Conservation (phyloP, 2,888 invertebrate genomes). For the Sinodicranocentrus sp. region DNA sequence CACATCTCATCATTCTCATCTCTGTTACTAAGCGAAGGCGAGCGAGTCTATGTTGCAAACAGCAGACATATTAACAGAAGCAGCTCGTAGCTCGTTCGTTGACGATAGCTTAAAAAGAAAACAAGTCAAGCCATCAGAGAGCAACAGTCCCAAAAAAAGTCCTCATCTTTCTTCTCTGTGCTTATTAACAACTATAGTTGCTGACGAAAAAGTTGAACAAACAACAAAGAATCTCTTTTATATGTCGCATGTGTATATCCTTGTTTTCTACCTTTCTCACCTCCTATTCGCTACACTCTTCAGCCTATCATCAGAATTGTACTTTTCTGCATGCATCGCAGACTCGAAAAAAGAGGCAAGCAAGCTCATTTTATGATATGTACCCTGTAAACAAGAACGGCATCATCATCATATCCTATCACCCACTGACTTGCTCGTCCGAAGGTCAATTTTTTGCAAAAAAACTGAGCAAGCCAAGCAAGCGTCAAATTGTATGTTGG, state of each 20-base stretch:
- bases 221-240: not conserved
- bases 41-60: slow-evolving; percentile 50
- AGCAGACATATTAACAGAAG: not conserved
- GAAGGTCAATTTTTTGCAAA: slow-evolving; percentile 66
- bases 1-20: not conserved
- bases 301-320: not conserved
- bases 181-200: too few species aligned
- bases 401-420: slow-evolving; percentile 32
- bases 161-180: not conserved
- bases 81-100: not conserved
- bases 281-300: not conserved
- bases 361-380: not conserved
- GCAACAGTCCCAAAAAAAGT: slow-evolving; percentile 31
- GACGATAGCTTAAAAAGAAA: slow-evolving; percentile 3
- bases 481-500: slow-evolving; percentile 24
- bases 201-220: not conserved
- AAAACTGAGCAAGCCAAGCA: slow-evolving; percentile 16
- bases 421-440: slow-evolving; percentile 63
- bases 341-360: not conserved
- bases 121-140: slow-evolving; percentile 28
- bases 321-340: not conserved
- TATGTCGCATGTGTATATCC: not conserved
- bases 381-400: slow-evolving; percentile 11
- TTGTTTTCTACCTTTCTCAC: not conserved
- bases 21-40: slow-evolving; percentile 62